phyloP scores from a whole-genome alignment of 2,113 vertebrate species.

The Dunckerocampus dactyliophorus region DNA sequence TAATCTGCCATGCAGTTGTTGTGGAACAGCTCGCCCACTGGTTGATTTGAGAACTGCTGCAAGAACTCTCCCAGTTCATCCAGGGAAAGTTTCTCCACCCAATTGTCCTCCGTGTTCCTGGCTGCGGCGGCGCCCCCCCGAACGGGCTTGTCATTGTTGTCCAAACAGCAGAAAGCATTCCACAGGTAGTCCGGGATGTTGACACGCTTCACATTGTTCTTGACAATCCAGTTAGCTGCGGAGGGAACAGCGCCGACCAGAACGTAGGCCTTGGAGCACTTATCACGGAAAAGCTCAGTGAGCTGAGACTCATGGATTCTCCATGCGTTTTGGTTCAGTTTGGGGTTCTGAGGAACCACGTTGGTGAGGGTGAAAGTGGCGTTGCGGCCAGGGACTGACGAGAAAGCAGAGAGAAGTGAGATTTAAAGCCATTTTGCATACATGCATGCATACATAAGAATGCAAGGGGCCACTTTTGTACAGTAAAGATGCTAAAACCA shows the following conservation, averaged over 20 bases:
- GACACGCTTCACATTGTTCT: constrained; percentile 67
- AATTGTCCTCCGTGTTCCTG: constrained; percentile 64
- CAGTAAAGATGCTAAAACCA: too few relatives aligned
- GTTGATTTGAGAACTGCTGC: constrained; percentile 56
- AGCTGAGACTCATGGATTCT: constrained; percentile 61
- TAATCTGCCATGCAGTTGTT: constrained; percentile 49
- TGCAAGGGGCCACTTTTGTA: too few relatives aligned
- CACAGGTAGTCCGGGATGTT: constrained; percentile 74
- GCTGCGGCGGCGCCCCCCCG: constrained; percentile 58
- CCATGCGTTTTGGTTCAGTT: constrained; percentile 71
- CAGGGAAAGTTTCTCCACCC: constrained; percentile 55
- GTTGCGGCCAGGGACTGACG: constrained; percentile 64
- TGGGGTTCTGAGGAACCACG: constrained; percentile 70
- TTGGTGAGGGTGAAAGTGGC: constrained; percentile 74
- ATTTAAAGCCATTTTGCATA: not conserved
- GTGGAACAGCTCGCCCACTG: constrained; percentile 65
- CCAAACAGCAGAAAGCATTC: constrained; percentile 73
- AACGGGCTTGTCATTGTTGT: constrained; percentile 57
- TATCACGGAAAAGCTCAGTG: constrained; percentile 43
- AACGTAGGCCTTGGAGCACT: constrained; percentile 64
- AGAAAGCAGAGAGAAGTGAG: not conserved
- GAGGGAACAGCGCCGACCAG: constrained; percentile 71
- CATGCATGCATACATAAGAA: not conserved
- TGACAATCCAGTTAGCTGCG: constrained; percentile 66
- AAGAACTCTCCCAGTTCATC: constrained; percentile 54